Evolutionary conservation across 2,888 invertebrate genomes (phyloP).

Genomic region (Conops quadrifasciatus): DNA sequence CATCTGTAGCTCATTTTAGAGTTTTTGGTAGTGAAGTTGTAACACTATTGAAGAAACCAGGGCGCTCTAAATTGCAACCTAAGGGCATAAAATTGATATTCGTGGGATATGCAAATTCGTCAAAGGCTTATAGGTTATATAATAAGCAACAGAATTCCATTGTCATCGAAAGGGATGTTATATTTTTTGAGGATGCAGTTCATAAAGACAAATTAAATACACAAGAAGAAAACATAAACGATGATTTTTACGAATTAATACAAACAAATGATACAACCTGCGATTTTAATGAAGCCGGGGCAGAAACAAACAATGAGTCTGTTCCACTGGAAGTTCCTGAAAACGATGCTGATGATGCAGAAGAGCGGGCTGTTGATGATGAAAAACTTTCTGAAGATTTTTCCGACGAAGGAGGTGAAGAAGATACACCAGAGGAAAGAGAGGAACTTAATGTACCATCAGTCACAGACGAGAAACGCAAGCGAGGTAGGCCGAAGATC

Average conservation of each 20-base stretch:
- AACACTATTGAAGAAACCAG: conserved; percentile 37
- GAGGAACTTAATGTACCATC: not conserved
- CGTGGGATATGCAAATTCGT: conserved; percentile 36
- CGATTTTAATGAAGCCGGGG: no score
- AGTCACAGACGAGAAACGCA: conserved; percentile 1
- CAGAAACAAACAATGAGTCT: no score
- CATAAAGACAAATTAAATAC: conserved; percentile 14
- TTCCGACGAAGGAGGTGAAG: not conserved
- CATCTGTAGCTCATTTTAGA: conserved; percentile 40
- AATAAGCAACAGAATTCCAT: conserved; percentile 37
- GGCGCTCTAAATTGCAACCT: conserved; percentile 38
- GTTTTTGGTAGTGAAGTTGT: conserved; percentile 42
- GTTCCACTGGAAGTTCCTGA: no score
- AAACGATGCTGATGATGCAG: not conserved
- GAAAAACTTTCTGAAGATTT: not conserved
- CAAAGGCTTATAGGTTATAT: conserved; percentile 41
- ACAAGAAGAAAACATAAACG: not conserved
- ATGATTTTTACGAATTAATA: not conserved
- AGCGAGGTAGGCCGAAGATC: conserved; percentile 30
- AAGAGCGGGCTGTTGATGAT: not conserved
- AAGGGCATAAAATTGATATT: conserved; percentile 38
- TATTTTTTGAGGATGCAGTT: conserved; percentile 43
- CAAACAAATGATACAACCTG: not conserved
- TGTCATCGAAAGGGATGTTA: conserved; percentile 41
- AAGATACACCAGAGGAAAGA: not conserved